Conservation (phyloP, 37 sponge, comb jelly and placozoan species). For the Amphimedon queenslandica region DNA sequence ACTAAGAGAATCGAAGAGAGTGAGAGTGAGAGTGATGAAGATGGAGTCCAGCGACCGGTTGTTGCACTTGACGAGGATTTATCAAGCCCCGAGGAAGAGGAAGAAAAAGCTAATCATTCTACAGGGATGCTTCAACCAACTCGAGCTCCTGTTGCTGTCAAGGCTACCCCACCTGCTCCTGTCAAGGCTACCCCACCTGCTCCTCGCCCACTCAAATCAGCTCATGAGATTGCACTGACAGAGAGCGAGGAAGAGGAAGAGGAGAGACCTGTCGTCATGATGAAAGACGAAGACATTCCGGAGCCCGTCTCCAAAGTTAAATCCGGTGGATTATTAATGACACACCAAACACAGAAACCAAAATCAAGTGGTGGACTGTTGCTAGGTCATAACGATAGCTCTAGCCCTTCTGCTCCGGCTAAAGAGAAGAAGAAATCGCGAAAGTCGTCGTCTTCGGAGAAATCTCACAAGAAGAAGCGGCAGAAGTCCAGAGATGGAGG, state of each 20-base stretch:
- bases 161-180: background rate
- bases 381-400: background rate
- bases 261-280: slow-evolving; percentile 10
- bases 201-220: slow-evolving; percentile 49
- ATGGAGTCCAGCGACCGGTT: background rate
- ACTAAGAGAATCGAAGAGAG: background rate
- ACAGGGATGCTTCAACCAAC: background rate
- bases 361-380: slow-evolving; percentile 20
- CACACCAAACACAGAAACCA: background rate
- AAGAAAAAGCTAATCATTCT: background rate
- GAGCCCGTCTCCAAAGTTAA: background rate
- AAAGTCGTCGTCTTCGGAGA: background rate
- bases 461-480: slow-evolving; percentile 5
- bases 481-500: slow-evolving; percentile 13
- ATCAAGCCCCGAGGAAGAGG: background rate
- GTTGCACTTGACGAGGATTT: slow-evolving; percentile 41
- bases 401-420: background rate
- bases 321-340: background rate
- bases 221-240: slow-evolving; percentile 44
- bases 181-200: background rate
- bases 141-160: background rate
- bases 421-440: slow-evolving; percentile 14
- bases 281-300: slow-evolving; percentile 13
- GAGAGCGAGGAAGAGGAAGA: slow-evolving; percentile 55
- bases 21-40: background rate